phyloP scores from a whole-genome alignment of 2,113 vertebrate species.

The Pyrgilauda ruficollis region DNA sequence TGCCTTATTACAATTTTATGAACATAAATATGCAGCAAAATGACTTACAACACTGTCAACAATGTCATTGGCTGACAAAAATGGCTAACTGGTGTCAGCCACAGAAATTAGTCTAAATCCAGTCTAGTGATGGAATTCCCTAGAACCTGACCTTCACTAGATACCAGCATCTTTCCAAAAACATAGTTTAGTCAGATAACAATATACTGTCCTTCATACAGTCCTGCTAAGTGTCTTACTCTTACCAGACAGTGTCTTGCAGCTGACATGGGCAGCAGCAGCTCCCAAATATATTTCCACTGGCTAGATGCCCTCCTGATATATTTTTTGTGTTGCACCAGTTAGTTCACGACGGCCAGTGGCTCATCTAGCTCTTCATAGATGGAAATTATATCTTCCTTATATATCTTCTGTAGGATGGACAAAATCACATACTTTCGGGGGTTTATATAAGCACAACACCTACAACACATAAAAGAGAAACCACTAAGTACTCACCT shows the following conservation, averaged over 20 bases:
- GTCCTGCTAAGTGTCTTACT: not conserved
- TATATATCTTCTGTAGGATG: not conserved
- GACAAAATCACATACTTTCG: not conserved
- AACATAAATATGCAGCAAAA: not conserved
- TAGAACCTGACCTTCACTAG: rapidly evolving
- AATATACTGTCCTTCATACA: not conserved
- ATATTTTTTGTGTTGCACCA: not conserved
- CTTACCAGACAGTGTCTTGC: not conserved
- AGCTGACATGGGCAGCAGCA: not conserved
- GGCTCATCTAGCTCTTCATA: not conserved
- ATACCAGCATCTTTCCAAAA: not conserved
- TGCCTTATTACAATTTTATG: not conserved
- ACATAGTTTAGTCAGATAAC: not conserved
- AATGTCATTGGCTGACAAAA: not conserved
- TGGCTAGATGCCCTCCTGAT: not conserved
- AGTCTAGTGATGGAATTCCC: not conserved
- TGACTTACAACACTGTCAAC: not conserved
- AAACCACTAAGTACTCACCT: not conserved
- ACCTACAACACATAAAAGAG: not conserved
- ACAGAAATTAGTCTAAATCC: not conserved
- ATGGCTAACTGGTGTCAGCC: not conserved
- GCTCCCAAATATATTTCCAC: not conserved
- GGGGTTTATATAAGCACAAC: not conserved
- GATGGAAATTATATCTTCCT: not conserved
- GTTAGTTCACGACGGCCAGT: rapidly evolving